These are phyloP conservation scores for Oncopodura yosiiana DNA, from an alignment of 1,140 invertebrate species.

Conservation along the genomic window DNA sequence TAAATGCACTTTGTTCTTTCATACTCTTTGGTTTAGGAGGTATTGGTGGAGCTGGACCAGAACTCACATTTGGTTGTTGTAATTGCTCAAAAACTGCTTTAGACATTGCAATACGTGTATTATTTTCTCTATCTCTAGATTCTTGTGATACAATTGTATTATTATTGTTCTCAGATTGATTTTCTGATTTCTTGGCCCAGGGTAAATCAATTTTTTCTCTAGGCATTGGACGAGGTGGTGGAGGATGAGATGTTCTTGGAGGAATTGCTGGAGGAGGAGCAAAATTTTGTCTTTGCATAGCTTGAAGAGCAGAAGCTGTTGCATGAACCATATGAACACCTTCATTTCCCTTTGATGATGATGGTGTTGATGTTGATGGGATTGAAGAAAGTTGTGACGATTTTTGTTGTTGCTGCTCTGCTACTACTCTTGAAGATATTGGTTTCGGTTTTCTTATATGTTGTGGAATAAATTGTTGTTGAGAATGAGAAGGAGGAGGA, in stretches of 20 bases:
- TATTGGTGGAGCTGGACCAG: not conserved
- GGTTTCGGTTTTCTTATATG: not conserved
- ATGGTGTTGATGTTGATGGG: not conserved
- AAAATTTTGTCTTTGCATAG: slow-evolving; percentile 19
- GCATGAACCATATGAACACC: slow-evolving; percentile 35
- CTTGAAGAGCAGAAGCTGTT: slow-evolving; percentile 30
- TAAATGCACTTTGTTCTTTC: too few relatives aligned
- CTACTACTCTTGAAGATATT: not conserved
- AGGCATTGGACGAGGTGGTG: not conserved
- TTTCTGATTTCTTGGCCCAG: slow-evolving; percentile 23
- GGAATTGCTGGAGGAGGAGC: slow-evolving; percentile 2
- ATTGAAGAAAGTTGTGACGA: not conserved
- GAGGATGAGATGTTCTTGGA: not conserved
- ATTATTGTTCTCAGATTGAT: too few relatives aligned
- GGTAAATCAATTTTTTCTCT: slow-evolving; percentile 22
- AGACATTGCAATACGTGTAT: not conserved
- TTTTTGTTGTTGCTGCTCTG: not conserved
- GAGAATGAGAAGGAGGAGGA: not conserved
- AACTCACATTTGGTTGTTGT: not conserved
- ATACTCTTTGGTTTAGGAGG: slow-evolving; percentile 5
- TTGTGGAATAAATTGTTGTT: not conserved
- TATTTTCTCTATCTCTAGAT: not conserved
- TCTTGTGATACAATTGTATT: too few relatives aligned
- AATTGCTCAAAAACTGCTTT: not conserved
- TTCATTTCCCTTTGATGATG: slow-evolving; percentile 3